Percentiles rank a stretch among this genome's conserved stretches.
Evolutionary conservation across 2,888 invertebrate genomes (phyloP).

Genomic region (Mesorhabditis belari): DNA sequence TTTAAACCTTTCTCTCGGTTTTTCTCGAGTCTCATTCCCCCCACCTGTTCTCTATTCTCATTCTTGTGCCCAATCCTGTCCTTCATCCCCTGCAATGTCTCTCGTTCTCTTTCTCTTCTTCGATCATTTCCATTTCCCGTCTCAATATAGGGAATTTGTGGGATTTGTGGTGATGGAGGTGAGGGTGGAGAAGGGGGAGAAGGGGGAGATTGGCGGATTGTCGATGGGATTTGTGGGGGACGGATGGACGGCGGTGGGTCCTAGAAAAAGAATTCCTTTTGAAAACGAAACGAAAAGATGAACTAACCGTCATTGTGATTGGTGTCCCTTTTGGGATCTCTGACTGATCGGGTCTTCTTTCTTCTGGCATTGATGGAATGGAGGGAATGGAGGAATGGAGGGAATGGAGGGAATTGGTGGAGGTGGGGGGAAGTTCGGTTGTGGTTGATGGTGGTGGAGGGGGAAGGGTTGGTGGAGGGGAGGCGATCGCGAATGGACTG

Average conservation of each 20-base stretch:
- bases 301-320: background rate
- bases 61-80: slow-evolving; percentile 22
- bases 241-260: background rate
- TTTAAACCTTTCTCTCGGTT: no score
- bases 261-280: background rate
- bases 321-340: background rate
- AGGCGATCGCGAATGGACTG: background rate
- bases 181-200: no score
- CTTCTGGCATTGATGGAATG: background rate
- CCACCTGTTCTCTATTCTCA: slow-evolving; percentile 12
- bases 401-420: no score
- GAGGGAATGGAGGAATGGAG: no score
- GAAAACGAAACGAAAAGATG: background rate
- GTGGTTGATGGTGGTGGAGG: background rate
- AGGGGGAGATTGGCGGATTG: background rate
- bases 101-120: background rate
- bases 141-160: background rate
- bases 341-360: background rate
- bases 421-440: background rate
- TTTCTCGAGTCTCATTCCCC: no score
- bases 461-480: background rate
- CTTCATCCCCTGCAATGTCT: background rate
- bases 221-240: no score
- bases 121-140: background rate
- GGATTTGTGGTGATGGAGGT: background rate